Conservation (phyloP, 30 jellyfish, hydroid and myxozoan species). For the Nemopilema nomurai region DNA sequence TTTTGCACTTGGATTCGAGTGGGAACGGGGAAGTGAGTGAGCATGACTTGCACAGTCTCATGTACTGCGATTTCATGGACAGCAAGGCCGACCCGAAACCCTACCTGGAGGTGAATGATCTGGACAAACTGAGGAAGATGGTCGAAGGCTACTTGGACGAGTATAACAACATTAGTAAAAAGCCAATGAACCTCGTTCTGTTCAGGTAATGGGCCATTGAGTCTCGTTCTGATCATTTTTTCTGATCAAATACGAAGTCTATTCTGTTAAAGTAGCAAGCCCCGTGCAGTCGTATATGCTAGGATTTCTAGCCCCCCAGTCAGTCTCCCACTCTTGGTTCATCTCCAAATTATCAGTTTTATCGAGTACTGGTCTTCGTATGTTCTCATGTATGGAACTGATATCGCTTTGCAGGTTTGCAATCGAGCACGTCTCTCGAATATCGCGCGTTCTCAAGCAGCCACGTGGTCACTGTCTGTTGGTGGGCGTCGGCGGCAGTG, state of each 20-base stretch:
- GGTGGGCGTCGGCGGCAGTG: slow-evolving; percentile 99
- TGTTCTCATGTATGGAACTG: background rate
- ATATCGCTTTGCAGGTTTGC: slow-evolving; percentile 74
- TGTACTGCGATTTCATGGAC: slow-evolving; percentile 97
- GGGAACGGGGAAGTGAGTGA: slow-evolving; percentile 75
- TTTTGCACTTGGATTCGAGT: slow-evolving; percentile 74
- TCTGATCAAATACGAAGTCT: too few species aligned
- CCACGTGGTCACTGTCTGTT: slow-evolving; percentile 99
- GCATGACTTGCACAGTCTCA: slow-evolving; percentile 85
- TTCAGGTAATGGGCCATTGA: too few species aligned
- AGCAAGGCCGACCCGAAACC: slow-evolving; percentile 94
- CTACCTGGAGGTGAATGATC: slow-evolving; percentile 84
- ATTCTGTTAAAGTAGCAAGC: too few species aligned
- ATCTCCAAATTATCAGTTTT: too few species aligned
- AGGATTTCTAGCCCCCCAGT: slow-evolving; percentile 1
- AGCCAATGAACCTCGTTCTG: slow-evolving; percentile 97
- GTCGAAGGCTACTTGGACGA: slow-evolving; percentile 92
- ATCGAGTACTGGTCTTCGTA: too few species aligned
- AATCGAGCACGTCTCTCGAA: slow-evolving; percentile 97
- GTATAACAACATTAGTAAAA: slow-evolving; percentile 95
- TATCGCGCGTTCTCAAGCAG: slow-evolving; percentile 95
- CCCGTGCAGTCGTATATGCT: background rate
- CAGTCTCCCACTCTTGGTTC: background rate
- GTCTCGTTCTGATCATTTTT: too few species aligned
- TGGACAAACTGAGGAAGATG: slow-evolving; percentile 80